These are phyloP conservation scores for Pseudococcus longispinus DNA, from an alignment of 2,888 invertebrate genomes.

Conservation along the genomic window DNA sequence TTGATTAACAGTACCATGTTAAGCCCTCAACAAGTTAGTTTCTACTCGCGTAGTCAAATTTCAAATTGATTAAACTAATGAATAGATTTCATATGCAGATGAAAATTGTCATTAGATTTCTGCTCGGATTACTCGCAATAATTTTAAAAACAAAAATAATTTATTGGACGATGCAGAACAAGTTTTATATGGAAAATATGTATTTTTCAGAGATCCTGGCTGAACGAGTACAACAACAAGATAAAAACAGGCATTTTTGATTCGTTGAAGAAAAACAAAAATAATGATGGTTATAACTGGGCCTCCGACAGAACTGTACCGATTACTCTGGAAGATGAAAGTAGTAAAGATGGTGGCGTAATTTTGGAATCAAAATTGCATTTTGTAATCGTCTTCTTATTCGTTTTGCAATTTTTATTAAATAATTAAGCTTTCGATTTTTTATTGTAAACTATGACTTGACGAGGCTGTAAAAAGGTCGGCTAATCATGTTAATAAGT, in stretches of 20 bases:
- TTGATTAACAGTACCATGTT: slow-evolving; percentile 79
- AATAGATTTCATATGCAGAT: not conserved
- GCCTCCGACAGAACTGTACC: slow-evolving; percentile 78
- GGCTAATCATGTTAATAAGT: not conserved
- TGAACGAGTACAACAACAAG: slow-evolving; percentile 79
- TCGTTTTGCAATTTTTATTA: slow-evolving; percentile 16
- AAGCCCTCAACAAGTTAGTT: slow-evolving; percentile 76
- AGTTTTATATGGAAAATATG: slow-evolving; percentile 33
- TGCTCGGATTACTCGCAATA: not conserved
- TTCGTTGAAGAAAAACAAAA: slow-evolving; percentile 71
- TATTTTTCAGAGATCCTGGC: slow-evolving; percentile 73
- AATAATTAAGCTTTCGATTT: not conserved
- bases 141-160: not conserved
- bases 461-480: not conserved
- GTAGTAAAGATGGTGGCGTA: not conserved
- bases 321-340: not conserved
- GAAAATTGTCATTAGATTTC: not conserved
- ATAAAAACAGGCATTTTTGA: slow-evolving; percentile 77
- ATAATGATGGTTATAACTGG: slow-evolving; percentile 76
- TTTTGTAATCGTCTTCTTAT: not conserved
- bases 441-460: not conserved
- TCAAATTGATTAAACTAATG: not conserved
- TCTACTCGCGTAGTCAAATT: not conserved
- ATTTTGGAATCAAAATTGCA: not conserved
- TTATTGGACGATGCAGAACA: not conserved